phyloP scores from a whole-genome alignment of 2,113 vertebrate genomes.

The Chitala chitala region DNA sequence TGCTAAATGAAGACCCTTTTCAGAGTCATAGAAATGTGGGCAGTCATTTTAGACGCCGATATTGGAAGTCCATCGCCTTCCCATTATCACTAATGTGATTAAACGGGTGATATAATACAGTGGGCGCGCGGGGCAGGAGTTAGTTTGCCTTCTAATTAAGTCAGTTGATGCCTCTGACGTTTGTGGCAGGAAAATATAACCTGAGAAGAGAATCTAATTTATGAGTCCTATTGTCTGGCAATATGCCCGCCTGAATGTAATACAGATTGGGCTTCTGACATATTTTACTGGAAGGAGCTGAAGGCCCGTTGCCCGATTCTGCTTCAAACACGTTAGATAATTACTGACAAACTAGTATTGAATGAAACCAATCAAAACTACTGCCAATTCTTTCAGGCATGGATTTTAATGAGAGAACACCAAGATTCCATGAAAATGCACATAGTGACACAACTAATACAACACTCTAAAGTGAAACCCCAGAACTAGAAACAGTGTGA shows the following conservation, averaged over 20 bases:
- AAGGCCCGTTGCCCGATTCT: slow-evolving; percentile 22
- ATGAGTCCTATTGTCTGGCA: slow-evolving; percentile 46
- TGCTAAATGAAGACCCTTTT: not conserved
- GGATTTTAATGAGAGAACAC: not conserved
- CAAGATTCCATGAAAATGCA: not conserved
- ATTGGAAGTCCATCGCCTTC: slow-evolving; percentile 34
- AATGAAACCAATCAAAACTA: not conserved
- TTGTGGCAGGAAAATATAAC: slow-evolving; percentile 52
- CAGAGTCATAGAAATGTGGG: slow-evolving; percentile 4
- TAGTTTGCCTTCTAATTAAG: slow-evolving; percentile 38
- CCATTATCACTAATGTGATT: slow-evolving; percentile 43
- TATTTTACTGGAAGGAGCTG: slow-evolving; percentile 35
- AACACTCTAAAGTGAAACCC: too few relatives aligned
- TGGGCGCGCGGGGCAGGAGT: slow-evolving; percentile 33
- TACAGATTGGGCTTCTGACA: slow-evolving; percentile 22
- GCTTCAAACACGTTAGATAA: not conserved
- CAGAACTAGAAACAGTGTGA: too few relatives aligned
- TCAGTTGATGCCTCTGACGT: slow-evolving; percentile 45
- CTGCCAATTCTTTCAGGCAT: not conserved
- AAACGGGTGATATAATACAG: slow-evolving; percentile 39
- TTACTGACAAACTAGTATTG: not conserved
- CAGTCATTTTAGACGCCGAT: slow-evolving; percentile 14
- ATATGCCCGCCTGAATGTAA: slow-evolving; percentile 50
- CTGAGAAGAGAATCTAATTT: slow-evolving; percentile 68
- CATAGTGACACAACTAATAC: too few relatives aligned